Base-by-base conservation (phyloP, 2,888 invertebrate species). In the Cephus runcator region DNA sequence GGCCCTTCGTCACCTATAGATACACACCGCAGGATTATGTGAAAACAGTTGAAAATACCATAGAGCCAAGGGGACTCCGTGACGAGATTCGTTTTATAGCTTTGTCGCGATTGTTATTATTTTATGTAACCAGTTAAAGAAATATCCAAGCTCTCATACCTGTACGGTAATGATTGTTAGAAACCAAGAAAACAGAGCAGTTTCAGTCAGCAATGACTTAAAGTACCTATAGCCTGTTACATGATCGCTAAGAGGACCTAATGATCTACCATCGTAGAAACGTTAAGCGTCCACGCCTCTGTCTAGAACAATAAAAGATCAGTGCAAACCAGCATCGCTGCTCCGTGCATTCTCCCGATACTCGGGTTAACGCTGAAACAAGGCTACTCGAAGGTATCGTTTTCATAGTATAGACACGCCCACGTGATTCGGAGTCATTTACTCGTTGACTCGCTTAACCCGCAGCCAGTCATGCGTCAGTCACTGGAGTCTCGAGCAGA, bases 361-460 rank as follows among this genome's bases (percentile, higher is more conserved):
- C 56, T 23, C 56, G 9, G 23, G 56, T 56, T 56, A 56, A 56
- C 9, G 56, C 56, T 23, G 56, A 56, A 23, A 56, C 56, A 23
- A 56, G 56, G 56, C 56, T 56, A 23, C 56, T 56, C 23, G 56
- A 56, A 56, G 56, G 56, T 56, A 56, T 56, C 31, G 31, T 71
- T 79, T 76, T 82, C 79, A 81, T 79, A 84, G 83, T 86, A 89
- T 88, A 85, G 88, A 89, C 90, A 90, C 89, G 89, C 90, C 90
- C 88, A 85, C 89, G 88, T 90, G 89, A 89, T 90, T 89, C 88
- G 87, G 87, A 89, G 88, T 88, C 88, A 86, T 90, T 90, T 90
- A 84, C 90, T 87, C 86, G 88, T 86, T 87, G 87, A 88, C 87
- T 87, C 87, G 86, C 83, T 85, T 86, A 84, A 86, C 86, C 86